Conservation (phyloP, 2,113 vertebrate species). For the Montifringilla adamsi region DNA sequence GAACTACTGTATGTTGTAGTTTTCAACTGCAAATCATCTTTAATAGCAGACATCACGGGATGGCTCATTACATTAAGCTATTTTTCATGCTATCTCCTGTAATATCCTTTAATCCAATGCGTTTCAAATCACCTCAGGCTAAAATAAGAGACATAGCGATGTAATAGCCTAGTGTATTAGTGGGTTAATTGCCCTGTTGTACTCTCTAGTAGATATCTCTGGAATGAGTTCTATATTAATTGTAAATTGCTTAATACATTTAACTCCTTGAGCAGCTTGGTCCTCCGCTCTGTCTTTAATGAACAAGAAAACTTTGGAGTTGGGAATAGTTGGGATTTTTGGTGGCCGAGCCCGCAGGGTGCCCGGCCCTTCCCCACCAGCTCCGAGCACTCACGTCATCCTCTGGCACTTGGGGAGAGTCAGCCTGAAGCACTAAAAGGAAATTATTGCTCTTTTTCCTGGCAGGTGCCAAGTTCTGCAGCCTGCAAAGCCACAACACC, state of each 20-base stretch:
- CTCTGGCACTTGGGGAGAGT: fast-evolving
- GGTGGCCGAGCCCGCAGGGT: fast-evolving
- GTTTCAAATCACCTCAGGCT: conserved; percentile 86
- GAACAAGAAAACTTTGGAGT: conserved; percentile 49
- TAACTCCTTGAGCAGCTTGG: conserved; percentile 75
- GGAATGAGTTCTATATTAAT: conserved; percentile 85
- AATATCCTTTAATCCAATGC: conserved; percentile 89
- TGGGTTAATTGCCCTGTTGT: conserved; percentile 88
- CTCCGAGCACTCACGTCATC: not conserved
- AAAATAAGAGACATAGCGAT: conserved; percentile 85
- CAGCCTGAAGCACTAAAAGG: not conserved
- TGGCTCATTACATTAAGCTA: conserved; percentile 88
- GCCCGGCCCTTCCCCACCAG: fast-evolving
- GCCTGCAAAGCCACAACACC: not conserved
- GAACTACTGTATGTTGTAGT: conserved; percentile 83
- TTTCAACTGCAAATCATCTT: conserved; percentile 87
- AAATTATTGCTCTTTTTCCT: not conserved
- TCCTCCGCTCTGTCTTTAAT: not conserved
- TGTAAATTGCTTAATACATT: conserved; percentile 82
- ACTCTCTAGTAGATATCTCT: conserved; percentile 82
- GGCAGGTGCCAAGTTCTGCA: not conserved
- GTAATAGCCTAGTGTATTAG: conserved; percentile 88
- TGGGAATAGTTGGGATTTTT: conserved; percentile 23
- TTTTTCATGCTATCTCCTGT: conserved; percentile 87
- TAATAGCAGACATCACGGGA: conserved; percentile 86